phyloP scores from a whole-genome alignment of 2,888 invertebrate species.

The Pyrochroa serraticornis region DNA sequence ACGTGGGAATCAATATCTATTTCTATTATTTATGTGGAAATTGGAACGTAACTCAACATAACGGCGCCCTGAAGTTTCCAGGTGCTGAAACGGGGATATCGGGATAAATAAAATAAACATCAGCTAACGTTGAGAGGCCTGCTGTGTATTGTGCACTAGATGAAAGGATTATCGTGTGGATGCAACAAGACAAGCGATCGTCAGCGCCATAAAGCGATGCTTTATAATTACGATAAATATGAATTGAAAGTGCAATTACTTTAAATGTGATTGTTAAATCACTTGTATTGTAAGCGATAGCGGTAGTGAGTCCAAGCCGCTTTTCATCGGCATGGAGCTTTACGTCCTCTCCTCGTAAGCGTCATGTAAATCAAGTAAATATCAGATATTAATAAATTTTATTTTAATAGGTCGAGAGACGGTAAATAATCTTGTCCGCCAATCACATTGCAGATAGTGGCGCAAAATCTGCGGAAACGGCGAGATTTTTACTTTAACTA shows the following conservation, averaged over 20 bases:
- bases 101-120: too few species aligned
- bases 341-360: conserved; percentile 12
- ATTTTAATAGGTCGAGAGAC: conserved; percentile 1
- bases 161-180: conserved; percentile 26
- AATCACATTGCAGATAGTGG: too few species aligned
- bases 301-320: conserved; percentile 20
- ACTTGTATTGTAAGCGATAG: conserved; percentile 30
- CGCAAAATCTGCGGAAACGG: too few species aligned
- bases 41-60: too few species aligned
- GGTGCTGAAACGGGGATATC: too few species aligned
- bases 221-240: conserved; percentile 36
- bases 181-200: conserved; percentile 26
- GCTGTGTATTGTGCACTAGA: conserved; percentile 9
- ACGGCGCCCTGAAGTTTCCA: too few species aligned
- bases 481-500: too few species aligned
- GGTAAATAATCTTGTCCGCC: too few species aligned
- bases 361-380: conserved; percentile 27
- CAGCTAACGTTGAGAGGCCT: too few species aligned
- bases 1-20: too few species aligned
- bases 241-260: conserved; percentile 34
- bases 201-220: conserved; percentile 26
- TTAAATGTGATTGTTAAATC: conserved; percentile 31
- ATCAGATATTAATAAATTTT: conserved; percentile 32
- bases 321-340: conserved; percentile 5
- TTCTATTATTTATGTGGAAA: too few species aligned